Base-by-base conservation (phyloP, 2,888 invertebrate species). In the Alsophila aescularia region DNA sequence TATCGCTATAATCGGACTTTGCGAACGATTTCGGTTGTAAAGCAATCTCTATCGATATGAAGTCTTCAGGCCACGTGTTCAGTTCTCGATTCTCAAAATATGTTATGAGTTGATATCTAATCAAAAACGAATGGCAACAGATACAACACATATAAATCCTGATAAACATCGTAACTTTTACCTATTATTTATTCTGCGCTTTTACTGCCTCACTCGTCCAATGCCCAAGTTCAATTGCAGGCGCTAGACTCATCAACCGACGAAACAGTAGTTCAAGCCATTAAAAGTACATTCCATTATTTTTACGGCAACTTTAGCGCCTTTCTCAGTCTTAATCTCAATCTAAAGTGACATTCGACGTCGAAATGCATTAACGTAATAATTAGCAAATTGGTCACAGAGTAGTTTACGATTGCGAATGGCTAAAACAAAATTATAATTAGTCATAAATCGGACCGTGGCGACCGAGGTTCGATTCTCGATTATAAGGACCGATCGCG, bases 381-480 rank as follows among this genome's bases (percentile, higher is more conserved):
- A 88, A 88, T 89, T 83, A 87, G 76, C 66, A 72, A 79, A 90
- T 90, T 89, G 77, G 89, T 85, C 87, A 89, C 89, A 89, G 83
- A 70, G 69, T 70, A 72, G 71, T 86, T 87, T 87, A 87, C 77
- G 85, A 82, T 72, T 75, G 69, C 60, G 76, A 79, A 77, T 79
- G 74, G 70, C 72, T 83, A 75, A 83, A 85, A 85, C 81, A 83
- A 83, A 87, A 86, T 85, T 81, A 84, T 85, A 87, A 88, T 88
- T 83, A 87, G 79, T 81, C 70, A 81, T 89, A 87, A 90, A 87
- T 87, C 83, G 76, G 76, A 72, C 70, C 76, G 77, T 73, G 73
- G 76, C 77, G 83, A 81, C 81, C 73, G 76, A 76, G 77, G 75
- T 75, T 78, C 81, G 78, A 74, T 81, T 74, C 79, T 72, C 70